A percentile compares a stretch with the other conserved stretches of the same genome.
Conservation (phyloP, 1,140 invertebrate species). For the Choristoneura fumiferana region DNA sequence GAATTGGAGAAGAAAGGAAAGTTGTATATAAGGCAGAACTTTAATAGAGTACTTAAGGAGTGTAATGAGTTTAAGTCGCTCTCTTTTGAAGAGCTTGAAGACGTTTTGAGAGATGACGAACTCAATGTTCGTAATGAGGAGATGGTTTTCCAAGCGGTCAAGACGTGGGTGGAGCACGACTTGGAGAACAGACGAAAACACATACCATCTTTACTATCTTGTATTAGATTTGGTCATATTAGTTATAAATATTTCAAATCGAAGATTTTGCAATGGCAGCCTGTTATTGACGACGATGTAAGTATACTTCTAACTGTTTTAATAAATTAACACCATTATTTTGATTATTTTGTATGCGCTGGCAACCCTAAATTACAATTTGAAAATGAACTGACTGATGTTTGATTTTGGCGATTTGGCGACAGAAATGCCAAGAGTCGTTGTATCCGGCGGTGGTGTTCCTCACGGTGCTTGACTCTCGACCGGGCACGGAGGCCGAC, state of each 20-base stretch:
- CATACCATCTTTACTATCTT: conserved; percentile 81
- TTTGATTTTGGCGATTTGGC: conserved; percentile 33
- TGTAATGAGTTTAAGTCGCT: conserved; percentile 79
- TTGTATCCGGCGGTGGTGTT: conserved; percentile 76
- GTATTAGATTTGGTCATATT: conserved; percentile 84
- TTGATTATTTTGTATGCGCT: not conserved
- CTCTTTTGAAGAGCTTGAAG: conserved; percentile 76
- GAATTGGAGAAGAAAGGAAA: conserved; percentile 78
- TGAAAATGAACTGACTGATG: not conserved
- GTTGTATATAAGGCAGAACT: conserved; percentile 77
- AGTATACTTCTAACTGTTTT: conserved; percentile 22
- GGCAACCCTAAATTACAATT: not conserved
- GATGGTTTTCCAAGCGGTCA: conserved; percentile 83
- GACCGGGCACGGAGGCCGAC: conserved; percentile 78
- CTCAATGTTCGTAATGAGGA: conserved; percentile 84
- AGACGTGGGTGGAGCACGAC: conserved; percentile 81
- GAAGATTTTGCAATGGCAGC: conserved; percentile 80
- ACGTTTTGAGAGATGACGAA: conserved; percentile 80
- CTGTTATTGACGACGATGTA: conserved; percentile 77
- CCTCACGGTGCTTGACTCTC: conserved; percentile 72
- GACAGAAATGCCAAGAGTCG: conserved; percentile 67
- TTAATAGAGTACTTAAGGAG: conserved; percentile 74
- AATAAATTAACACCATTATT: not conserved
- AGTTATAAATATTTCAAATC: conserved; percentile 82
- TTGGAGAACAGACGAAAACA: conserved; percentile 71